Base-by-base conservation (phyloP, 23 tunicate species). In the Oikopleura albicans region DNA sequence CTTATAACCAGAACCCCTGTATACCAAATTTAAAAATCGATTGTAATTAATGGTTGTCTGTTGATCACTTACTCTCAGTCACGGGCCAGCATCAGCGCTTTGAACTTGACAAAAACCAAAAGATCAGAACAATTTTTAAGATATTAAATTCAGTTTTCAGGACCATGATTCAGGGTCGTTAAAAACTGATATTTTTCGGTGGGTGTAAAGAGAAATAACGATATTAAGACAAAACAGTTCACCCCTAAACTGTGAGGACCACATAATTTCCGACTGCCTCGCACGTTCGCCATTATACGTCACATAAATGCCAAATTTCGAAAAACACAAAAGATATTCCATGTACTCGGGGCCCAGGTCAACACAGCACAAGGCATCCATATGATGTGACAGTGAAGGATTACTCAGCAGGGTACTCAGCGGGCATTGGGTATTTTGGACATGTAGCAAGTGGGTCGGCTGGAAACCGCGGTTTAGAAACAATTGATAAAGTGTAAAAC, bases 301-400 rank as follows among this genome's bases (percentile, higher is more conserved):
- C 33, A 71, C 79, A 71, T 71, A 71, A 71, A 71, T 71, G 28
- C 79, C 79, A 71, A 71, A 71, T 37, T 71, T 71, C 4, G 34
- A 12, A 71, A 71, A 71, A 29, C 79, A 71, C 2, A 71, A 37
- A 27, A 71, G 37, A 71, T 16, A 29, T 37, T 71, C 79, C 35
- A 22, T 71, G 4, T 71, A 29, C 79, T 71, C 79, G 2, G 35
- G 34, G 33, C 79, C 79, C 27, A 71, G 37, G 31, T 71, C 79
- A 71, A 71, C 79, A 31, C 34, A 71, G 37, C 79, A 71, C 2
- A 71, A 37, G 31, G 79, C 79, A 31, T 71, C 79, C 79, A 71
- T 71, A 71, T 34, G 79, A 2, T 71, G 79, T 37, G 27, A 2
- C 28, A 71, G 79, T 37, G 35, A 29, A 2, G 27, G 27, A 29